Base-by-base conservation (phyloP, 2,888 invertebrate species). In the Tetranychus truncatus region DNA sequence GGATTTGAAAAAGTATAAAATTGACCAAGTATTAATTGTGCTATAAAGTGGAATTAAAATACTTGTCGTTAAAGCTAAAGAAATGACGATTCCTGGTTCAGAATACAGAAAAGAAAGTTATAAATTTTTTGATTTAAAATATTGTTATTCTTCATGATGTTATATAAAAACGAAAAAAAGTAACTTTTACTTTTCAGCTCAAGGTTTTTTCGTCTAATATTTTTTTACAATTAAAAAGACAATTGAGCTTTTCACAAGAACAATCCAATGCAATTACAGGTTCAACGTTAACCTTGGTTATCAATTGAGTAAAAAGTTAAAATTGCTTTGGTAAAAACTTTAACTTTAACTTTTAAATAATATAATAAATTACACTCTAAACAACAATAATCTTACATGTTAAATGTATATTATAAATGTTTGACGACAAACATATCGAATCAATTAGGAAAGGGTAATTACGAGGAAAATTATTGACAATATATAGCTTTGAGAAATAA, bases 11-110 rank as follows among this genome's bases (percentile, higher is more conserved):
- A 95, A 90, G 84, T 94, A 95, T 83, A 91, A 94, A 81, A 94
- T 89, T 75, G 92, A 89, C 87, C 95, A 95, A 77, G 92, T 91
- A 83, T 95, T 93, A 83, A 95, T 91, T 79, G 95, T 92, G 83
- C 92, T 93, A 84, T 95, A 95, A 34, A 74, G 20, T 44, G 69
- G 74, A 44, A 69, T 34, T 65, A 73, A 24, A 66, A 73, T 55
- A 15, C 20, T 20, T 66, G 73, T 44, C n/a, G 65, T 45, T 45
- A 73, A 55, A 24, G 65, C 66, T 8, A 66, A 34, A 44, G 74
- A 71, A 55, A 74, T 69, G 18, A 72, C 65, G 18, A 69, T 71
- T 8, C 67, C 21, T 73, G 55, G 15, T 55, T 55, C 11, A 69
- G n/a, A 69, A 69, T 24, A 20, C 11, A 20, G n/a, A 21, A 11